These are phyloP conservation scores for Amphimedon queenslandica DNA, from an alignment of 37 sponge, comb jelly and placozoan species.

Conservation along the genomic window DNA sequence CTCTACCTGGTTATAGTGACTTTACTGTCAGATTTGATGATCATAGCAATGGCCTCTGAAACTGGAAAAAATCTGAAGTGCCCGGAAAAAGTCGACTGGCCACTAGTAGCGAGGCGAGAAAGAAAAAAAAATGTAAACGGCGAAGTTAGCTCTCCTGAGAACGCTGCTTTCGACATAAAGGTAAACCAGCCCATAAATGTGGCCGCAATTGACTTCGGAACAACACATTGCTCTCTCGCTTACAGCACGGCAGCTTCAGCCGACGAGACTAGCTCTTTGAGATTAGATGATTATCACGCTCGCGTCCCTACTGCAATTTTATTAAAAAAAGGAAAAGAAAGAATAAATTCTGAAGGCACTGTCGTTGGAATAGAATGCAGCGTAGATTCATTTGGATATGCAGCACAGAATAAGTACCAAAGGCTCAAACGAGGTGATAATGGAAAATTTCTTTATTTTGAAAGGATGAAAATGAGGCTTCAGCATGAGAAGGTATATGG, in stretches of 20 bases:
- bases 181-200: constrained; percentile 6
- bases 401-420: constrained; percentile 13
- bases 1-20: too few species aligned
- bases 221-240: constrained; percentile 41
- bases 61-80: too few species aligned
- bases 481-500: constrained; percentile 25
- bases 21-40: too few species aligned
- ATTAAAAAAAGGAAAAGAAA: constrained; percentile 10
- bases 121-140: too few species aligned
- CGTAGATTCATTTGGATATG: constrained; percentile 27
- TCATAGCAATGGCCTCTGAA: too few species aligned
- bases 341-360: background rate
- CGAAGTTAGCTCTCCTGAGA: too few species aligned
- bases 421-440: background rate
- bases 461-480: constrained; percentile 45
- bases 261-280: background rate
- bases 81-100: too few species aligned
- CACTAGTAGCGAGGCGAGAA: too few species aligned
- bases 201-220: constrained; percentile 52
- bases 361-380: background rate
- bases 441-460: constrained; percentile 21
- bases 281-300: background rate
- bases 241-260: constrained; percentile 3
- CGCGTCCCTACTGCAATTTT: constrained; percentile 44
- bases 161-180: too few species aligned